Conservation (phyloP, 2,888 invertebrate species). For the Tolmerus cingulatus region DNA sequence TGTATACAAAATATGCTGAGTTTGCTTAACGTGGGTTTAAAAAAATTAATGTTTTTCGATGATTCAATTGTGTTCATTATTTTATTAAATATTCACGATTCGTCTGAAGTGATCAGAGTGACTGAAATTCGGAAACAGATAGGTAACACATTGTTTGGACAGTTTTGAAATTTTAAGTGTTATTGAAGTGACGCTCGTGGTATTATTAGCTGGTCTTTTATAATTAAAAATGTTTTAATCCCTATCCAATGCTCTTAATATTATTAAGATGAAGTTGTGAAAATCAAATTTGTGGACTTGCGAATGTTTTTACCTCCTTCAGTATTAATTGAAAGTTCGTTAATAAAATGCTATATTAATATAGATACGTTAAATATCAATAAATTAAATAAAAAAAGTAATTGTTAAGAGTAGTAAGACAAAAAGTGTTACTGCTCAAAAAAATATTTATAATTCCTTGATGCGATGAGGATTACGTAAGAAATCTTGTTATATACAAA, state of each 20-base stretch:
- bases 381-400: neutral
- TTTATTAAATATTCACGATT: too few species aligned
- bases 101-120: too few species aligned
- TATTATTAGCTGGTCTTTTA: neutral
- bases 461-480: neutral
- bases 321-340: neutral
- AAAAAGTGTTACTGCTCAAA: neutral
- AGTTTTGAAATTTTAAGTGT: neutral
- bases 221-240: too few species aligned
- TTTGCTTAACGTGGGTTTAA: too few species aligned
- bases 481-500: neutral
- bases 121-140: too few species aligned
- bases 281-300: too few species aligned
- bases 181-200: neutral
- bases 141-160: too few species aligned
- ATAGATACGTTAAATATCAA: too few species aligned
- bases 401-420: neutral
- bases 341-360: neutral
- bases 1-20: too few species aligned
- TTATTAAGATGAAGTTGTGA: too few species aligned
- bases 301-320: neutral
- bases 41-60: too few species aligned
- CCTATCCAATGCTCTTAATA: neutral
- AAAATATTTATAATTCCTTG: neutral
- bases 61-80: too few species aligned